Conservation (phyloP, 2,113 vertebrate genomes). For the Panthera leo region DNA sequence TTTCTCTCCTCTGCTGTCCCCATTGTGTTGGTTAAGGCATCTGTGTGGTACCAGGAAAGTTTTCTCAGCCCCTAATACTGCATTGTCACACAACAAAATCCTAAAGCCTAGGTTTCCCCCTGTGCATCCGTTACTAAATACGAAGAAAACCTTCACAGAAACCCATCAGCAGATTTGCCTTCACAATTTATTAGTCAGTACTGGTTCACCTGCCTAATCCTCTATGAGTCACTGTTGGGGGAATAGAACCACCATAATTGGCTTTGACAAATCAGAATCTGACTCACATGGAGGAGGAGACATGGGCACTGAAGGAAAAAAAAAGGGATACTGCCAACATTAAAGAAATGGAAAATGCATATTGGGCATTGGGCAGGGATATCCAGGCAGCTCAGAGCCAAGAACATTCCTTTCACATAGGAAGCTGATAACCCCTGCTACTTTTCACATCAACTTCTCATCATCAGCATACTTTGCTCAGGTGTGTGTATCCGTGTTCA, state of each 20-base stretch:
- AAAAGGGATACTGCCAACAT: neutral
- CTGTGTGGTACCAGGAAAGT: neutral
- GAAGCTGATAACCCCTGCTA: neutral
- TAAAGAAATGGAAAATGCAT: neutral
- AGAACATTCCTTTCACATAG: neutral
- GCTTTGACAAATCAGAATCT: neutral
- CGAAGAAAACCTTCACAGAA: neutral
- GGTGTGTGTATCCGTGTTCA: fast-evolving
- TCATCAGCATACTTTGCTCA: neutral
- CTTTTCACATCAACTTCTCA: neutral
- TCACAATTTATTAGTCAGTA: neutral
- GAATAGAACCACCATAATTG: neutral
- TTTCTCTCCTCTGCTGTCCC: neutral
- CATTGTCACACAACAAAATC: neutral
- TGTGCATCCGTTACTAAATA: neutral
- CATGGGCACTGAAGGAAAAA: neutral
- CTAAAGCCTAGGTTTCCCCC: neutral
- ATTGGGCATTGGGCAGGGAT: neutral
- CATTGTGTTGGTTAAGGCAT: neutral
- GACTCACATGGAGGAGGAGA: neutral
- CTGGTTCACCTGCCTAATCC: neutral
- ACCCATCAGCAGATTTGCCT: neutral
- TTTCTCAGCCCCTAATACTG: neutral
- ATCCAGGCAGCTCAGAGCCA: neutral
- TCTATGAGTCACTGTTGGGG: neutral